Conservation (phyloP, 2,888 invertebrate genomes). For the Listrodromus nycthemerus region DNA sequence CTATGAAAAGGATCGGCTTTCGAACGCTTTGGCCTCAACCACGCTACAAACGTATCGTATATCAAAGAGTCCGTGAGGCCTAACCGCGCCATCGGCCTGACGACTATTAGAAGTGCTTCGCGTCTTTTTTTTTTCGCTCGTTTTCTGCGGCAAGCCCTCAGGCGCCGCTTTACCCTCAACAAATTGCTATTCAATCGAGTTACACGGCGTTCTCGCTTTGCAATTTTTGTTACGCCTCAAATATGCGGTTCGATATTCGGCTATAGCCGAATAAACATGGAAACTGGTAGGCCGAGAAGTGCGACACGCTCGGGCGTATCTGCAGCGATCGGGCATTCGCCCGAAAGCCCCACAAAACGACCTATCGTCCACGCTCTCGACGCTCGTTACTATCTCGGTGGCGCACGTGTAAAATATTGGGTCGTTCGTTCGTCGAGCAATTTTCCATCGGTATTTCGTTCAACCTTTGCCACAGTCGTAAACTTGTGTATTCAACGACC, state of each 20-base stretch:
- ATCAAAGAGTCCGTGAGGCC: conserved; percentile 75
- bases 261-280: background rate
- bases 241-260: background rate
- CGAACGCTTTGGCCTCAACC: conserved; percentile 73
- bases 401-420: conserved; percentile 8
- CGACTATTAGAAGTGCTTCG: conserved; percentile 28
- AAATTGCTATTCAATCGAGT: conserved; percentile 1
- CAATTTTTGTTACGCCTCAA: background rate
- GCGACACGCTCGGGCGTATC: conserved; percentile 10
- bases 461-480: conserved; percentile 13
- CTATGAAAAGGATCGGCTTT: conserved; percentile 73
- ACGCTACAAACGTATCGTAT: conserved; percentile 80
- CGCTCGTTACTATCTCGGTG: conserved; percentile 29
- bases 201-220: background rate
- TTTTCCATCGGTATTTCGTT: conserved; percentile 33
- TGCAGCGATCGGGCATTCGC: conserved; percentile 9
- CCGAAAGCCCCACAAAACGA: conserved; percentile 29
- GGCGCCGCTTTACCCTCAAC: conserved; percentile 7
- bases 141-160: background rate
- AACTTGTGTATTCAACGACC: background rate
- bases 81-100: conserved; percentile 10
- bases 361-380: conserved; percentile 20
- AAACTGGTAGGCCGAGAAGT: background rate
- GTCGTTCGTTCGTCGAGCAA: conserved; percentile 23
- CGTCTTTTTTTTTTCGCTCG: conserved; percentile 24